A percentile compares a stretch with the other conserved stretches of the same genome.
Conservation (phyloP, 1,140 invertebrate genomes). For the Drosophila serrata region DNA sequence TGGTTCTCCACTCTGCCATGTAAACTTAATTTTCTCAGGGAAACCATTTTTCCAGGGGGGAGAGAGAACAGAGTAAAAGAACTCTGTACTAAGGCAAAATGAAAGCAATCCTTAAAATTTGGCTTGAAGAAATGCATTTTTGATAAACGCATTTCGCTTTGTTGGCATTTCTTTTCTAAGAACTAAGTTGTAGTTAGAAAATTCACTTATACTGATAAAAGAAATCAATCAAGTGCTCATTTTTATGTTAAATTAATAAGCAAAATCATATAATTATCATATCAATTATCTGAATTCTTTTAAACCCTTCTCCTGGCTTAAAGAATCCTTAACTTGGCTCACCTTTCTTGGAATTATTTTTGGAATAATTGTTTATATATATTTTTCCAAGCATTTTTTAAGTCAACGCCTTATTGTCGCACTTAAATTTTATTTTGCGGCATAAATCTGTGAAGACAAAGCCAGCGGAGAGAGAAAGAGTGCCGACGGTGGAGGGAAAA, state of each 20-base stretch:
- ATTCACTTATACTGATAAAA: neutral
- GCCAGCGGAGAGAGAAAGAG: neutral
- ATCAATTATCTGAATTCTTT: no score
- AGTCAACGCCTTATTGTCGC: conserved; percentile 73
- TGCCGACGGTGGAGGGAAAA: conserved; percentile 6
- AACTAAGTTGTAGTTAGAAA: neutral
- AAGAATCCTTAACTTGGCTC: neutral
- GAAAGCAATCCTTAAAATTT: conserved; percentile 24
- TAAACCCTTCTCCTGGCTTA: neutral
- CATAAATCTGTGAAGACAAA: conserved; percentile 65
- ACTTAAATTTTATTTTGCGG: conserved; percentile 76
- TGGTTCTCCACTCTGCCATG: conserved; percentile 18
- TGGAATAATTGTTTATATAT: conserved; percentile 76
- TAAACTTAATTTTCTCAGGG: conserved; percentile 32
- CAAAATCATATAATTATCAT: no score
- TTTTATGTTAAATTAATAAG: neutral
- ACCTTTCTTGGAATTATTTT: neutral
- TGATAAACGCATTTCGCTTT: conserved; percentile 38
- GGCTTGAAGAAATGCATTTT: conserved; percentile 42
- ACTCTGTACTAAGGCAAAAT: conserved; percentile 1
- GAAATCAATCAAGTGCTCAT: no score
- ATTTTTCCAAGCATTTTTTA: conserved; percentile 57
- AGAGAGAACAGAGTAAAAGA: no score
- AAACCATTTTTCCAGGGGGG: conserved; percentile 8
- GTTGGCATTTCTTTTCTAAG: neutral